Base-by-base conservation (phyloP, 1,140 invertebrate species). In the Oreohelix idahoensis region DNA sequence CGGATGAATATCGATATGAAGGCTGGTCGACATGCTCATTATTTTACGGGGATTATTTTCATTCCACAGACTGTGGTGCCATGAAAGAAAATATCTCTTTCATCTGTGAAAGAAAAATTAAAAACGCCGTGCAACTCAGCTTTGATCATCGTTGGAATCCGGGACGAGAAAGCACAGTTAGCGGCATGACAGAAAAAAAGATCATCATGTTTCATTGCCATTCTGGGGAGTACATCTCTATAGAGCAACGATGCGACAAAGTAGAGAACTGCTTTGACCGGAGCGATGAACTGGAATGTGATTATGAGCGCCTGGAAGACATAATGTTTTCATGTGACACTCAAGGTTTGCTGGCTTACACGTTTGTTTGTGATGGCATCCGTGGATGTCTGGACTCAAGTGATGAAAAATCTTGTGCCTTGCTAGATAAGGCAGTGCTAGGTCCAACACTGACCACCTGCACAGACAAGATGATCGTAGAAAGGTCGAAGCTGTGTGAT, bases 331-430 rank as follows among this genome's bases (percentile, higher is more conserved):
- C 77, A 5, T 79, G 77, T 66, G 77, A 66, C 17, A 66, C 77
- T 39, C 20, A 35, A 1, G 77, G 36, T 23, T 35, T 79, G n/a
- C 26, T 84, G 38, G 53, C 51, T 29, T 81, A 76, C 35, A 38
- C 78, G 10, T 51, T 81, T 32, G 76, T 85, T 13, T 85, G 84
- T 80, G 84, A 85, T 66, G 84, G 75, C 13, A 73, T 83, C 0
- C 29, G n/a, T 36, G 80, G 81, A 35, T 85, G 84, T 49, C 63
- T 45, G 29, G 84, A 82, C n/a, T 63, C 42, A 29, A 74, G 69
- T 66, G 84, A 85, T 38, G 84, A 85, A 51, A 42, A 53, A 8
- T 32, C 15, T 39, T 85, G 84, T 63, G 39, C 45, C 11, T 35
- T 15, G 0, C 36, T 81, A 2, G 45, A 45, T 23, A 53, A 80